Percentiles rank a stretch among this genome's conserved stretches.
phyloP scores from a whole-genome alignment of 1,140 invertebrate genomes.

The Andrena cerasifolii region DNA sequence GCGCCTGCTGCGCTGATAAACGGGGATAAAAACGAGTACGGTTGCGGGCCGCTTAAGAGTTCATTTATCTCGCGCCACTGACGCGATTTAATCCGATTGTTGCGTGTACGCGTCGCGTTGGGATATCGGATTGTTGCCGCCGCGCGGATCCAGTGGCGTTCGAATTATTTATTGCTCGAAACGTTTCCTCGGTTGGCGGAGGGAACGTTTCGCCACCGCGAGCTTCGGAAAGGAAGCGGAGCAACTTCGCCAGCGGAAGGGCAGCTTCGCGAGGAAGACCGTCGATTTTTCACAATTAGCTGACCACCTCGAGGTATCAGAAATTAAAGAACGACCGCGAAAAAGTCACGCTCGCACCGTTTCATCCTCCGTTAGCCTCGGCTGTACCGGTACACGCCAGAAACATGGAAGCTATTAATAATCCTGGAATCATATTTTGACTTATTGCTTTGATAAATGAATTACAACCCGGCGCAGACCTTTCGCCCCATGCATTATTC shows the following conservation, averaged over 20 bases:
- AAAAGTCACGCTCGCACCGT: neutral
- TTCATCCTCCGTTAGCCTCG: neutral
- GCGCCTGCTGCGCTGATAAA: constrained; percentile 24
- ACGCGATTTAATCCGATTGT: constrained; percentile 3
- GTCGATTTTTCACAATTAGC: constrained; percentile 17
- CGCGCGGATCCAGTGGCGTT: neutral
- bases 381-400: neutral
- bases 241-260: neutral
- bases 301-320: neutral
- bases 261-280: neutral
- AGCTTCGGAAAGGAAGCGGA: neutral
- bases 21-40: constrained; percentile 29
- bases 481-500: constrained; percentile 67
- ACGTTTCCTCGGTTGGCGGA: too few relatives aligned
- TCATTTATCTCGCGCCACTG: constrained; percentile 34
- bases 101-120: neutral
- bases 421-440: constrained; percentile 38
- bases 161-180: constrained; percentile 42
- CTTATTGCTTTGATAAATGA: constrained; percentile 52
- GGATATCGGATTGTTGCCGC: constrained; percentile 8
- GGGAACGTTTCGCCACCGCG: neutral
- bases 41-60: constrained; percentile 33
- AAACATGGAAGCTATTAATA: constrained; percentile 26
- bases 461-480: constrained; percentile 57
- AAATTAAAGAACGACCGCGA: neutral